phyloP scores from a whole-genome alignment of 2,113 vertebrate species.

The Pongo abelii region DNA sequence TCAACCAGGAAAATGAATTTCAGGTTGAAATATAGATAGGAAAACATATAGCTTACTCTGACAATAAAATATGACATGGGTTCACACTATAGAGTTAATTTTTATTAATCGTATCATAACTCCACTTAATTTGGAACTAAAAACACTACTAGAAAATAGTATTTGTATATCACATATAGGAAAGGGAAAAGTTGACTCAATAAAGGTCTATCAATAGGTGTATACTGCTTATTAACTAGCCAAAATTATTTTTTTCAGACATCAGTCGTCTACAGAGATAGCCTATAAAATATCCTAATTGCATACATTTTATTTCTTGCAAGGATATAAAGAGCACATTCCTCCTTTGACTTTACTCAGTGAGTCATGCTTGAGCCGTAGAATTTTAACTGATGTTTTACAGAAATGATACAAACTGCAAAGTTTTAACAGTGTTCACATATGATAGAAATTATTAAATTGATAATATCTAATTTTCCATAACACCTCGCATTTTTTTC shows the following conservation, averaged over 20 bases:
- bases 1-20: not conserved
- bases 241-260: not conserved
- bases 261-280: not conserved
- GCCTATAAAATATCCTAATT: not conserved
- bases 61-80: not conserved
- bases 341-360: not conserved
- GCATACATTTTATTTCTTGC: not conserved
- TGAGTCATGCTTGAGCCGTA: fast-evolving
- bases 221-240: not conserved
- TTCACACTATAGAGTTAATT: not conserved
- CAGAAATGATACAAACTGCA: not conserved
- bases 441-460: too few relatives aligned
- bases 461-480: fast-evolving
- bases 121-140: not conserved
- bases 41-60: not conserved
- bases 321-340: not conserved
- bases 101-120: not conserved
- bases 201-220: fast-evolving
- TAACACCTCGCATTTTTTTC: too few relatives aligned
- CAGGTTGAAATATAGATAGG: not conserved
- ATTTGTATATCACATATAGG: not conserved
- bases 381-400: not conserved
- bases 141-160: not conserved
- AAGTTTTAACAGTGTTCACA: not conserved
- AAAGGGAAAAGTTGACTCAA: not conserved